Conservation (phyloP, 2,888 invertebrate genomes). For the Hirtodrosophila alboralis region DNA sequence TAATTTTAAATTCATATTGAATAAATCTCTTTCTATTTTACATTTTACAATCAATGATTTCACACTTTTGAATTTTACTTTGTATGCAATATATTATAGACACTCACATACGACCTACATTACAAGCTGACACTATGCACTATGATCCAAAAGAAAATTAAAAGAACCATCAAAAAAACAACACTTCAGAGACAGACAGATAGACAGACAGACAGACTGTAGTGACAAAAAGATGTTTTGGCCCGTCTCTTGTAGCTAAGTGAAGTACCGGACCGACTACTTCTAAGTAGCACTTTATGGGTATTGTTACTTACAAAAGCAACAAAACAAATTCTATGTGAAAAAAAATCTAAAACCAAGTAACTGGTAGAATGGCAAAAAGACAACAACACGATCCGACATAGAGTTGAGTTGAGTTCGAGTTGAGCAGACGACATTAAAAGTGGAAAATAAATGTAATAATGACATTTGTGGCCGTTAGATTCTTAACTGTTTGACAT, state of each 20-base stretch:
- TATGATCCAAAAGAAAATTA: constrained; percentile 31
- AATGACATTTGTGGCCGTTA: constrained; percentile 81
- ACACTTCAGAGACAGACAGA: constrained; percentile 8
- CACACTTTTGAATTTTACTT: constrained; percentile 4
- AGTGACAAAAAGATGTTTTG: constrained; percentile 10
- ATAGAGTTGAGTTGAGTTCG: constrained; percentile 23
- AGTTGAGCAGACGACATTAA: constrained; percentile 71
- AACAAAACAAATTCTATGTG: constrained; percentile 56
- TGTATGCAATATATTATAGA: constrained; percentile 8
- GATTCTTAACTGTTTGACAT: constrained; percentile 83
- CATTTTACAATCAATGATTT: constrained; percentile 6
- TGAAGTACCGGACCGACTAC: constrained; percentile 33
- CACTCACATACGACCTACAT: constrained; percentile 38
- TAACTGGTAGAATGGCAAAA: constrained; percentile 30
- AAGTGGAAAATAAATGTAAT: constrained; percentile 79
- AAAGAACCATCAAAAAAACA: constrained; percentile 23
- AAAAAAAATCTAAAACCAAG: constrained; percentile 50
- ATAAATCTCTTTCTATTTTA: background rate
- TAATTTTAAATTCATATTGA: too few species aligned
- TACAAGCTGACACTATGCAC: constrained; percentile 18
- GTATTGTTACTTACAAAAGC: constrained; percentile 35
- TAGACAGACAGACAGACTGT: background rate
- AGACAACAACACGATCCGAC: constrained; percentile 29
- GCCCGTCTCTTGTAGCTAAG: constrained; percentile 13
- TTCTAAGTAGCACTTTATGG: constrained; percentile 54